Evolutionary conservation across 2,888 invertebrate species (phyloP), one percentile per base, ranked within the genome.

Genomic region (Meandrusa payeni): DNA sequence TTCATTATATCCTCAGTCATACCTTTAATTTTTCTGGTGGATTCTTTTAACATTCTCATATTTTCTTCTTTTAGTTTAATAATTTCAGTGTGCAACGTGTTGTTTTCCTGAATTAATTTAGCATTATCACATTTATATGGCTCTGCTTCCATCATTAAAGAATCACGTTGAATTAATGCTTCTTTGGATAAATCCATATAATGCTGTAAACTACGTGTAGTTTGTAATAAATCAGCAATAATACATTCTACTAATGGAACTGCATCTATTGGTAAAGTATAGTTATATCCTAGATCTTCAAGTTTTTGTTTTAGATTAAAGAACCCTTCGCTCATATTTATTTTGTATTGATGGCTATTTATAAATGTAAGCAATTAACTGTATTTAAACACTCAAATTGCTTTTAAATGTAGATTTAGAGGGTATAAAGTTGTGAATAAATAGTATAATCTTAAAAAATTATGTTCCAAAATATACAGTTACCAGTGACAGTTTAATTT

Each of bases 171-270:
- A 91, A 93, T 67, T n/a, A 89, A 73, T 37, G 93, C 90, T 58
- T 92, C 90, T 66, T 92, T 90, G 3, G 94, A 92, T 55, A 94
- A 80, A 47, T 92, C 89, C 89, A 96, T 96, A 51, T 95, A 93
- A 78, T 95, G 93, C 64, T 95, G 93, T 40, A 97, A 86, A 64
- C 93, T 95, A 55, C 94, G 93, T n/a, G 96, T 97, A 4, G 96
- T 96, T 69, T 94, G 93, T 47, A 96, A 88, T 45, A 97, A 89
- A 79, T 97, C 97, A 28, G 92, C 92, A 39, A 97, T 82, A 45
- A 97, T 74, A 64, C 91, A 92, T 76, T 95, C 93, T 52, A 96
- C 94, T 50, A 97, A 79, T 22, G 95, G 93, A 24, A 96, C 88
- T 28, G 93, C 92, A 50, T 96, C 95, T 6, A 93, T 74, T 0